These are phyloP conservation scores for Hemibagrus wyckioides DNA, from an alignment of 2,113 vertebrate species.

Conservation along the genomic window DNA sequence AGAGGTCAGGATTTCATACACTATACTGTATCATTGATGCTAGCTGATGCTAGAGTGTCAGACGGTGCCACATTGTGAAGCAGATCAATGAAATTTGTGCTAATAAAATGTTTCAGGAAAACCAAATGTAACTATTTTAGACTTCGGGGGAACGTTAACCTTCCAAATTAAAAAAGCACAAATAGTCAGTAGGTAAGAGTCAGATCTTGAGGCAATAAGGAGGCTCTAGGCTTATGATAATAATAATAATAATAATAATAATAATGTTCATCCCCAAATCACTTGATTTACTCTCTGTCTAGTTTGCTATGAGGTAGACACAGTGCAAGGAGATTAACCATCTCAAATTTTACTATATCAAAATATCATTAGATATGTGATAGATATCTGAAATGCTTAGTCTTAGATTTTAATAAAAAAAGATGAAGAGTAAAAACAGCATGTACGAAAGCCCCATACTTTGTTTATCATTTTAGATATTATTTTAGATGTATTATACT, in stretches of 20 bases:
- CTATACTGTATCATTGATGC: not conserved
- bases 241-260: not conserved
- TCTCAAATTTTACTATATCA: no score
- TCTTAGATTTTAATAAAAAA: not conserved
- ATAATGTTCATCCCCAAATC: not conserved
- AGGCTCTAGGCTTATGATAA: not conserved
- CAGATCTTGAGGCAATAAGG: not conserved
- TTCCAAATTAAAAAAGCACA: not conserved
- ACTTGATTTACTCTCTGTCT: not conserved
- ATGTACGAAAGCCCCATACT: not conserved
- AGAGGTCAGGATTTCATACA: conserved; percentile 53
- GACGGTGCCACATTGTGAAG: not conserved
- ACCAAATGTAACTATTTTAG: not conserved
- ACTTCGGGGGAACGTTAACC: not conserved
- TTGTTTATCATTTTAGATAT: not conserved
- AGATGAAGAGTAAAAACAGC: not conserved
- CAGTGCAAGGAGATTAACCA: not conserved
- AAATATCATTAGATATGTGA: not conserved
- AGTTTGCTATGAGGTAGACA: not conserved
- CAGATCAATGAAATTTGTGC: not conserved
- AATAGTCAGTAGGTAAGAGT: not conserved
- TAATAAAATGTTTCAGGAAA: not conserved
- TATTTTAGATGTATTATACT: not conserved
- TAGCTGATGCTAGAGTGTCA: not conserved
- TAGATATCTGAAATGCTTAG: not conserved